A percentile compares a stretch with the other conserved stretches of the same genome.
Evolutionary conservation across 2,888 invertebrate species (phyloP).

Genomic region (Ceramica pisi): DNA sequence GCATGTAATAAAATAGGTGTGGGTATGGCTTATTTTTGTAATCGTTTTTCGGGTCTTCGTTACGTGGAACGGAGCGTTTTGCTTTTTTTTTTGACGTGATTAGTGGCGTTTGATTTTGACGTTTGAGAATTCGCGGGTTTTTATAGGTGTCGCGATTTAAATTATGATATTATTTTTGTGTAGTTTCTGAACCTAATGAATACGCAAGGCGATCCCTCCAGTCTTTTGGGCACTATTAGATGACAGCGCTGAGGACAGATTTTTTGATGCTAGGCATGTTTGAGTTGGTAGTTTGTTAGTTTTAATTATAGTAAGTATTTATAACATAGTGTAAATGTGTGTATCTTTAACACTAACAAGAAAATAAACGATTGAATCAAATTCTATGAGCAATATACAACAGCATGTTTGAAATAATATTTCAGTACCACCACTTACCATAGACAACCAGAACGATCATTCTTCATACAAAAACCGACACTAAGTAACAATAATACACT

Average conservation of each 20-base stretch:
- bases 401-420: constrained; percentile 2
- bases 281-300: too few relatives aligned
- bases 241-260: too few relatives aligned
- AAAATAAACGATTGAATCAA: too few relatives aligned
- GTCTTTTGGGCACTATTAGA: too few relatives aligned
- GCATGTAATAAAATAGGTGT: constrained; percentile 84
- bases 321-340: too few relatives aligned
- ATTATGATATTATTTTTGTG: not conserved
- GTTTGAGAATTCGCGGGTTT: constrained; percentile 37
- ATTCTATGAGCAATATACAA: not conserved
- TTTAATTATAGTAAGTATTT: too few relatives aligned
- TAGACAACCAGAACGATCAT: constrained; percentile 12
- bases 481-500: constrained; percentile 17
- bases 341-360: too few relatives aligned
- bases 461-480: constrained; percentile 6
- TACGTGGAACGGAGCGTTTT: constrained; percentile 64
- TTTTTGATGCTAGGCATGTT: too few relatives aligned
- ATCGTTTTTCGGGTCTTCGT: constrained; percentile 58
- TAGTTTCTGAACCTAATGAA: not conserved
- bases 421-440: constrained; percentile 4
- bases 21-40: constrained; percentile 71
- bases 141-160: constrained; percentile 12
- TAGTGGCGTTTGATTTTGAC: constrained; percentile 49
- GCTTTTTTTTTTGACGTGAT: constrained; percentile 30
- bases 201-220: too few relatives aligned